A percentile compares a stretch with the other conserved stretches of the same genome.
phyloP scores from a whole-genome alignment of 37 sponge, comb jelly and placozoan genomes.

The Beroe forskalii region DNA sequence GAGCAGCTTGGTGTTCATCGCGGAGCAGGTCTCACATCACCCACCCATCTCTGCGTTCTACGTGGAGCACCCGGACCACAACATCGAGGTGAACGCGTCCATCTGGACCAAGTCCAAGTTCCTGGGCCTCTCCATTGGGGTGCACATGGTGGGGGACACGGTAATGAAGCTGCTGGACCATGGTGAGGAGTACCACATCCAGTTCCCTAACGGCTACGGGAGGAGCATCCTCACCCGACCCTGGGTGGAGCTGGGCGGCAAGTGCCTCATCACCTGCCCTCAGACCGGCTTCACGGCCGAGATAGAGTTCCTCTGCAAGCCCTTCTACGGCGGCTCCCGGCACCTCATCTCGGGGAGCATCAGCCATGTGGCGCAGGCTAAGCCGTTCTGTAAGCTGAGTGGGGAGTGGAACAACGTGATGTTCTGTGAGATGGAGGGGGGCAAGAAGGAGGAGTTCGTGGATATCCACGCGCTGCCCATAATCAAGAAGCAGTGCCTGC shows the following conservation, averaged over 20 bases:
- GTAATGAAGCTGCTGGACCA: conserved; percentile 78
- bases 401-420: conserved; percentile 99
- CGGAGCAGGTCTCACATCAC: conserved; percentile 98
- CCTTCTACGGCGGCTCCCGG: conserved; percentile 50
- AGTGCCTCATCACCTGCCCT: conserved; percentile 75
- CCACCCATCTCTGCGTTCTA: conserved; percentile 98
- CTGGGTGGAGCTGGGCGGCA: conserved; percentile 97
- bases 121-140: conserved; percentile 94
- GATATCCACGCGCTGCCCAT: conserved; percentile 79
- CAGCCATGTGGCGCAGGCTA: conserved; percentile 76
- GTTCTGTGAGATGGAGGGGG: conserved; percentile 76
- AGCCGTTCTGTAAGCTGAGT: conserved; percentile 79
- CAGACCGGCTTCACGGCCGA: conserved; percentile 86
- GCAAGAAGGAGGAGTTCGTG: conserved; percentile 83
- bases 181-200: conserved; percentile 83
- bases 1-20: conserved; percentile 71
- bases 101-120: conserved; percentile 93
- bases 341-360: conserved; percentile 15
- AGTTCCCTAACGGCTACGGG: conserved; percentile 92
- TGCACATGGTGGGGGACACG: conserved; percentile 84
- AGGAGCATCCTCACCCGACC: conserved; percentile 93
- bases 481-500: conserved; percentile 82
- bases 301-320: conserved; percentile 93
- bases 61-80: conserved; percentile 82
- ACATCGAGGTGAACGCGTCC: conserved; percentile 78